These are phyloP conservation scores for Mesorhabditis belari DNA, from an alignment of 2,888 invertebrate species.

Conservation along the genomic window DNA sequence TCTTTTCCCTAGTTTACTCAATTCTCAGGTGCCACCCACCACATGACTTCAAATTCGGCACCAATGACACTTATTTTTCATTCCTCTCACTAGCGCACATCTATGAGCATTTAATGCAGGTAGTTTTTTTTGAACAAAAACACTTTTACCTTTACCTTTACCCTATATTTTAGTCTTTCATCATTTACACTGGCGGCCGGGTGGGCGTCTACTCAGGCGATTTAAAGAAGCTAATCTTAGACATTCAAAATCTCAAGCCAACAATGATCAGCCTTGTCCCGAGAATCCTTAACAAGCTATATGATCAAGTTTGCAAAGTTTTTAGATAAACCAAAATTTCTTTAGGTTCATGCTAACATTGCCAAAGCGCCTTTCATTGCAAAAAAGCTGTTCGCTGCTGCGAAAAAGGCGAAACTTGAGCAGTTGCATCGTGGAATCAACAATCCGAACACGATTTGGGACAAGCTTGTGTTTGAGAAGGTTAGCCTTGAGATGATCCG, in stretches of 20 bases:
- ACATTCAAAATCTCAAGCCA: slow-evolving; percentile 80
- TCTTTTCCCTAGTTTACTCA: not conserved
- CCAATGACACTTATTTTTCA: slow-evolving; percentile 65
- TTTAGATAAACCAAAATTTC: slow-evolving; percentile 8
- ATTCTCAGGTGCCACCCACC: not conserved
- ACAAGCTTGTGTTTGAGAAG: slow-evolving; percentile 51
- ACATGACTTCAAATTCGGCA: slow-evolving; percentile 37
- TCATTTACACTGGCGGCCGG: slow-evolving; percentile 65
- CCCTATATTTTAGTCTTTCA: slow-evolving; percentile 16
- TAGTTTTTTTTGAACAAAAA: not conserved
- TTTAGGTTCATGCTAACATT: not conserved
- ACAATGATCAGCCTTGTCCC: slow-evolving; percentile 92
- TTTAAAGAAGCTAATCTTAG: slow-evolving; percentile 70
- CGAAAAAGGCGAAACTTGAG: slow-evolving; percentile 11
- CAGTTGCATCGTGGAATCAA: slow-evolving; percentile 24
- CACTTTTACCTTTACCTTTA: too few species aligned
- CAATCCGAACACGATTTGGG: slow-evolving; percentile 54
- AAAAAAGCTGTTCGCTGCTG: not conserved
- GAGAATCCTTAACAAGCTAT: slow-evolving; percentile 81
- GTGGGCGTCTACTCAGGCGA: slow-evolving; percentile 92
- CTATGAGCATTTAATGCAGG: slow-evolving; percentile 69
- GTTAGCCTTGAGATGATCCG: slow-evolving; percentile 15
- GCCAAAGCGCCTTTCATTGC: not conserved
- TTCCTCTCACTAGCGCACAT: slow-evolving; percentile 94
- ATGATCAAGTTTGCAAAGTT: slow-evolving; percentile 66